phyloP scores from a whole-genome alignment of 2,888 invertebrate genomes.

The Lycocerus yunnanus region DNA sequence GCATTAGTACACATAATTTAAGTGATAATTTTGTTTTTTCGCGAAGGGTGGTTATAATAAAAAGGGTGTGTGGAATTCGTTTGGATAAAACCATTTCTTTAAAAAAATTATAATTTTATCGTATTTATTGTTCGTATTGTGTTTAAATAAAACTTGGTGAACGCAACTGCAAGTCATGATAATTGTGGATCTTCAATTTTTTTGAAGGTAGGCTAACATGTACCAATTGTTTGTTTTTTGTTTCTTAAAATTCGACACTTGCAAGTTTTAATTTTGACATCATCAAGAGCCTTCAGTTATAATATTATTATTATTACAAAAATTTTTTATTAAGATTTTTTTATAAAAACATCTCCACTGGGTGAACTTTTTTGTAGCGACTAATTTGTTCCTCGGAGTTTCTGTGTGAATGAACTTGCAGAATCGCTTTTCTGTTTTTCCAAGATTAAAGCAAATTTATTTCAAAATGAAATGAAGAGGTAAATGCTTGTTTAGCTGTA shows the following conservation, averaged over 20 bases:
- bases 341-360: neutral
- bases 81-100: neutral
- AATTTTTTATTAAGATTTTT: no score
- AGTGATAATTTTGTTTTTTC: conserved; percentile 15
- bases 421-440: neutral
- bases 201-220: neutral
- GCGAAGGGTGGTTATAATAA: conserved; percentile 10
- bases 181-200: neutral
- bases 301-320: no score
- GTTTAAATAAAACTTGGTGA: neutral
- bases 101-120: neutral
- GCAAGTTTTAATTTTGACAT: neutral
- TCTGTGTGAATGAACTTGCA: neutral
- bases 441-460: neutral
- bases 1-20: conserved; percentile 10
- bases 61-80: conserved; percentile 23
- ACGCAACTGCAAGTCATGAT: neutral
- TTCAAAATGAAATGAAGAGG: neutral
- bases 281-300: no score
- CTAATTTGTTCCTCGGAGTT: neutral
- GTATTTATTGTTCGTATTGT: neutral
- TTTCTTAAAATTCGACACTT: neutral
- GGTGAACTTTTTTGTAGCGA: neutral
- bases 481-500: neutral
- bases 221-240: neutral